Conservation (phyloP, 1,140 invertebrate species). For the Ctenoplectra terminalis region DNA sequence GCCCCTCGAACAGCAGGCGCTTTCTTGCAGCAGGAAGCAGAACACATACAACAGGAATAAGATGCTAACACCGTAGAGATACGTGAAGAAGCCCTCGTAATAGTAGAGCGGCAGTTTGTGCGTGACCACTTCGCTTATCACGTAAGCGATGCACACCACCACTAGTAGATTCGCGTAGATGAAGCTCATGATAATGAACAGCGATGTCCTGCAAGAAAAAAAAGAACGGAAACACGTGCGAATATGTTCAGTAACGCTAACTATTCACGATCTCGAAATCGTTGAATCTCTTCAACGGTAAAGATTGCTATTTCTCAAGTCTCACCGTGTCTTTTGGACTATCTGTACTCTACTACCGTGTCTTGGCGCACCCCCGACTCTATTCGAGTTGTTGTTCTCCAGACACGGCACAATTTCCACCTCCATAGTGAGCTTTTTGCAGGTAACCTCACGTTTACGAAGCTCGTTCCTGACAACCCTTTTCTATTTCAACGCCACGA, state of each 20-base stretch:
- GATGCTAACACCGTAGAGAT: constrained; percentile 97
- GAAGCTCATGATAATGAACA: constrained; percentile 97
- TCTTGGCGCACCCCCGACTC: constrained; percentile 38
- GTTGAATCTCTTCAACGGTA: not conserved
- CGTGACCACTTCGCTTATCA: constrained; percentile 96
- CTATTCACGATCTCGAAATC: not conserved
- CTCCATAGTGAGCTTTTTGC: constrained; percentile 63
- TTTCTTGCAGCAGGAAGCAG: constrained; percentile 97
- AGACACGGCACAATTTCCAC: constrained; percentile 78
- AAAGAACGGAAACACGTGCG: constrained; percentile 11
- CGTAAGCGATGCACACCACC: constrained; percentile 95
- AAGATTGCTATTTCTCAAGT: not conserved
- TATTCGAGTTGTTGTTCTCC: constrained; percentile 68
- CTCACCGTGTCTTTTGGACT: constrained; percentile 76
- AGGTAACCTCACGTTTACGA: not conserved
- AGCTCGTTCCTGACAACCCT: too few species aligned
- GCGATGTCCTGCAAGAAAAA: constrained; percentile 89
- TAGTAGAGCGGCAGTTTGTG: constrained; percentile 95
- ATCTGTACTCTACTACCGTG: constrained; percentile 72
- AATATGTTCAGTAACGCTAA: not conserved
- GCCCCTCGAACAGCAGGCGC: constrained; percentile 89
- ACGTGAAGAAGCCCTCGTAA: constrained; percentile 99
- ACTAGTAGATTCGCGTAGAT: constrained; percentile 96
- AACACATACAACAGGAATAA: constrained; percentile 98
- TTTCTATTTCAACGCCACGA: not conserved